Conservation (phyloP, 2,888 invertebrate genomes). For the Heliconius hortense region DNA sequence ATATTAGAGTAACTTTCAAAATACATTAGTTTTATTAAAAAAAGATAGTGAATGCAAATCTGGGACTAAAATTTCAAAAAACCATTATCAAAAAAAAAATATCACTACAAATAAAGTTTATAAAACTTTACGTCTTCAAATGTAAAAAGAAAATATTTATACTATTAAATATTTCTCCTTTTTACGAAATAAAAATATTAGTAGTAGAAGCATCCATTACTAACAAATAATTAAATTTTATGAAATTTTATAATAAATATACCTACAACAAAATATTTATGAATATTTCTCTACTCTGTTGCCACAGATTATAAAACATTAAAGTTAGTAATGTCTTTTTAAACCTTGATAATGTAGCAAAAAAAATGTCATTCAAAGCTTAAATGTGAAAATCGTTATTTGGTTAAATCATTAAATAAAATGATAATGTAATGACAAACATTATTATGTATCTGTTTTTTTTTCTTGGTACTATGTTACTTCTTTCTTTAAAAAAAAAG, state of each 20-base stretch:
- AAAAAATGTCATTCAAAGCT: conserved; percentile 20
- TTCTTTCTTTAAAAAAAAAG: not conserved
- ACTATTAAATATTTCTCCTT: too few species aligned
- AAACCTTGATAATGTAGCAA: not conserved
- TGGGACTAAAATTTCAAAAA: too few species aligned
- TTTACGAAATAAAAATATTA: too few species aligned
- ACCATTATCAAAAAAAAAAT: too few species aligned
- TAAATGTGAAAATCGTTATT: not conserved
- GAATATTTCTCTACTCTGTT: too few species aligned
- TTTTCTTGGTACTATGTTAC: conserved; percentile 9
- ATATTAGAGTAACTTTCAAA: too few species aligned
- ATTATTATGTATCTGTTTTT: not conserved
- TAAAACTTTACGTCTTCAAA: not conserved
- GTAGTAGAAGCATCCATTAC: not conserved
- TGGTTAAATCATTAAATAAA: not conserved
- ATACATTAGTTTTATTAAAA: too few species aligned
- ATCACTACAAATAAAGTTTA: not conserved
- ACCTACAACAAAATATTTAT: not conserved
- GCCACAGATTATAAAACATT: conserved; percentile 1
- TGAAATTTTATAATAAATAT: not conserved
- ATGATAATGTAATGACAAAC: not conserved
- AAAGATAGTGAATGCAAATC: too few species aligned
- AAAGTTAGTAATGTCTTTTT: conserved; percentile 7
- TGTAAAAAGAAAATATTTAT: not conserved
- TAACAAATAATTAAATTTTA: not conserved